Base-by-base conservation (phyloP, 2,113 vertebrate genomes). In the Thinocorus orbignyianus region DNA sequence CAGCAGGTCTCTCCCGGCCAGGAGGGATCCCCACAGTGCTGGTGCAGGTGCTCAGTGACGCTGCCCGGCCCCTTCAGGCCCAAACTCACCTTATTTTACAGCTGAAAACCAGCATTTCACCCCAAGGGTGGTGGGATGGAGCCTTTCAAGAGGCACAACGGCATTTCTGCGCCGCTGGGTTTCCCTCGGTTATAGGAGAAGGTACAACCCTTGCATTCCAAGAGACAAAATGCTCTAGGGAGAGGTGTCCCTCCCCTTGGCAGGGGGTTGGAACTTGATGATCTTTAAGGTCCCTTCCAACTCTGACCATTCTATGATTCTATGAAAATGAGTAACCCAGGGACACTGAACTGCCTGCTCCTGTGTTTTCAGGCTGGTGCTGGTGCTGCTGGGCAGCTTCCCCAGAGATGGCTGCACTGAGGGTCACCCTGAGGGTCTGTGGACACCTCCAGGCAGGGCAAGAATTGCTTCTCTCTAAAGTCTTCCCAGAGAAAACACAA, bases 1-100 rank as follows among this genome's bases (percentile, higher is more conserved):
- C n/a, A 48, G 0, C 0, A 65, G 65, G 12, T 17, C 39, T 33
- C 20, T 78, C 51, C n/a, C 51, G 35, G 54, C 8, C 25, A 5
- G 24, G 31, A 55, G 35, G 3, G 48, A 13, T 12, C 54, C 64
- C 25, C 54, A 52, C 2, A 1, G 68, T 42, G 26, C 16, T 5
- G 2, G 13, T 5, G 41, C 2, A 2, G 26, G 9, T 37, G 37
- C 51, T 42, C 39, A 6, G 48, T 26, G 68, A 16, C 8, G 30
- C 46, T 77, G 10, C 17, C 65, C 55, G 62, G 41, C 11, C 77
- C 74, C n/a, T 54, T 0, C 8, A 26, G 66, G 10, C 17, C 58
- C 83, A 33, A 55, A 71, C 0, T 0, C 39, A 49, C 12, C 30
- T 17, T 17, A 13, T 11, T 18, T 16, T 13, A 17, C 42, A 39